Conservation (phyloP, 2,113 vertebrate genomes). For the Eolophus roseicapilla region DNA sequence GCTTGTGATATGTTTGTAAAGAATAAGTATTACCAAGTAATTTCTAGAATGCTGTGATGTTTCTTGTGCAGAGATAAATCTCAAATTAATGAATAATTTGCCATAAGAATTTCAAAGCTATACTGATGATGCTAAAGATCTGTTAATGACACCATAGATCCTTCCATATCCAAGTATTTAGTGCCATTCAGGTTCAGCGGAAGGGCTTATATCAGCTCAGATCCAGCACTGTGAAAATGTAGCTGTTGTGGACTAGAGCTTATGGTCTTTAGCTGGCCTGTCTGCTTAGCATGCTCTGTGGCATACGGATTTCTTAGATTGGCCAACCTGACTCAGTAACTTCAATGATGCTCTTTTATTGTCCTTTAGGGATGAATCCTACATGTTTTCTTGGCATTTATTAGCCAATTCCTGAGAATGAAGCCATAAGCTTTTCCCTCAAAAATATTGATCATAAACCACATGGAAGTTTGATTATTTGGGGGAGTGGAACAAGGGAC, state of each 20-base stretch:
- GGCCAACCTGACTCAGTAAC: background rate
- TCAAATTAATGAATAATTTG: background rate
- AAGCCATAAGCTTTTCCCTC: background rate
- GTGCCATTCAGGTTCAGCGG: background rate
- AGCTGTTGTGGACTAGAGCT: background rate
- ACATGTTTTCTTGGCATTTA: background rate
- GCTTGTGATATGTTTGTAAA: background rate
- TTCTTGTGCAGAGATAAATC: background rate
- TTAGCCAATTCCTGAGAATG: background rate
- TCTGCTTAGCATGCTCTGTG: background rate
- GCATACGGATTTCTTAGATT: background rate
- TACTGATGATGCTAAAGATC: background rate
- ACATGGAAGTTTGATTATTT: background rate
- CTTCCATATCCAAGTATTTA: background rate
- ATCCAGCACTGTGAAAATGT: fast-evolving
- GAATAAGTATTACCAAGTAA: background rate
- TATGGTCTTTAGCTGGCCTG: background rate
- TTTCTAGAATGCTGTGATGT: background rate
- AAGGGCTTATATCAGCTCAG: background rate
- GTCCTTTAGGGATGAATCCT: background rate
- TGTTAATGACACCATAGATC: background rate
- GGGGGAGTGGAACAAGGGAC: background rate
- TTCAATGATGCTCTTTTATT: background rate
- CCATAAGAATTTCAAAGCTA: background rate
- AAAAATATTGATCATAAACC: background rate